Percentiles rank a stretch among this genome's conserved stretches.
Conservation (phyloP, 35 echinoderm and acorn worm genomes). For the Antedon bifida region DNA sequence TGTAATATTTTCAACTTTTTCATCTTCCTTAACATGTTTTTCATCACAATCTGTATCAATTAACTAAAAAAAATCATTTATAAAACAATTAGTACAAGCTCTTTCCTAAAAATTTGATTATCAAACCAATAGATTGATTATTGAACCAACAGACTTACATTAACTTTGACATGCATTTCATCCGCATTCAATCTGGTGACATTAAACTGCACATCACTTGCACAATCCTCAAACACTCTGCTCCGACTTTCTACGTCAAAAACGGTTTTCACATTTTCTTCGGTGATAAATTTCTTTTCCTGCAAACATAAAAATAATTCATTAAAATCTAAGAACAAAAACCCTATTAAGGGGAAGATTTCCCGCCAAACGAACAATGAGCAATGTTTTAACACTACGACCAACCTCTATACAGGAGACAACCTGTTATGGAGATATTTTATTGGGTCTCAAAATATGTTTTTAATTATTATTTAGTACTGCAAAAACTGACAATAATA, state of each 20-base stretch:
- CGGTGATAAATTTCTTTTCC: conserved; percentile 41
- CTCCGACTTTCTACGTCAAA: conserved; percentile 3
- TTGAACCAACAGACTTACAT: too few relatives aligned
- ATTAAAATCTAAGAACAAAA: background rate
- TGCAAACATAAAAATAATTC: background rate
- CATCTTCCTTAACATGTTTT: background rate
- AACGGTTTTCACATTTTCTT: conserved; percentile 17
- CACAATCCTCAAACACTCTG: background rate
- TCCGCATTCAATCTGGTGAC: conserved; percentile 6
- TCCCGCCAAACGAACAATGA: too few relatives aligned
- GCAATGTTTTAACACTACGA: too few relatives aligned
- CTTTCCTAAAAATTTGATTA: too few relatives aligned
- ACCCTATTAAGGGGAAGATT: too few relatives aligned
- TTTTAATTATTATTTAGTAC: too few relatives aligned
- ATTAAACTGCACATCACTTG: conserved; percentile 9
- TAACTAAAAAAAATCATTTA: background rate
- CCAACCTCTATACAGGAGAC: too few relatives aligned
- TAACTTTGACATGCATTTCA: conserved; percentile 18
- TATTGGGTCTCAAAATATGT: too few relatives aligned
- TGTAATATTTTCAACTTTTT: background rate
- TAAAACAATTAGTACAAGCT: too few relatives aligned
- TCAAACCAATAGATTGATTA: too few relatives aligned
- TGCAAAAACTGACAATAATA: too few relatives aligned
- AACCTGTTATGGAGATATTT: too few relatives aligned
- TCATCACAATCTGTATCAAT: background rate